These are phyloP conservation scores for Probaryconus sp. DNA, from an alignment of 1,140 invertebrate genomes.

Conservation along the genomic window DNA sequence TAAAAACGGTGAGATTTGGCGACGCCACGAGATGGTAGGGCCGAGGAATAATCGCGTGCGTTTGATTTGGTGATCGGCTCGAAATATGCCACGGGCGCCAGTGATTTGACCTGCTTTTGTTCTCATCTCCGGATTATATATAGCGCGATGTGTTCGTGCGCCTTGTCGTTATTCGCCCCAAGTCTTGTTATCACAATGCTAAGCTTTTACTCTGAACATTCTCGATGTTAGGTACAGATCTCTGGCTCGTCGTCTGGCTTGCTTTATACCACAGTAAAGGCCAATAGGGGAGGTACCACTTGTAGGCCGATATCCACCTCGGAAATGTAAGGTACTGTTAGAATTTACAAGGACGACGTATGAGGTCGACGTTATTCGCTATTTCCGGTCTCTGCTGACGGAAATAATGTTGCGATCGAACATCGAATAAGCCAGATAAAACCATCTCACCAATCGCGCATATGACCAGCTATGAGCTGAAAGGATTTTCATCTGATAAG, in stretches of 20 bases:
- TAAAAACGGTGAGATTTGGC: too few species aligned
- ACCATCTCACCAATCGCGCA: too few species aligned
- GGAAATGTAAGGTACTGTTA: too few species aligned
- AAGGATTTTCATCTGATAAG: too few species aligned
- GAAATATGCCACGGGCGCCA: background rate
- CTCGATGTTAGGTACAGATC: background rate
- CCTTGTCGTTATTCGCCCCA: conserved; percentile 9
- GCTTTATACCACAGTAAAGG: too few species aligned
- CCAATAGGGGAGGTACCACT: background rate
- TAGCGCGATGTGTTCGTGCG: conserved; percentile 2
- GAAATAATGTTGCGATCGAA: too few species aligned
- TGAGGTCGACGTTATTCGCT: too few species aligned
- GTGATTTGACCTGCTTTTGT: conserved; percentile 20
- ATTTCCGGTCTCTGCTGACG: too few species aligned
- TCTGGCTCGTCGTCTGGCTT: too few species aligned
- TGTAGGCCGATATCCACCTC: background rate
- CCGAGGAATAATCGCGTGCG: conserved; percentile 1
- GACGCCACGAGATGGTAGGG: conserved; percentile 7
- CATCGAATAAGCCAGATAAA: too few species aligned
- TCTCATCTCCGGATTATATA: conserved; percentile 20
- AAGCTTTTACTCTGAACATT: background rate
- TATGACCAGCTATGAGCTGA: too few species aligned
- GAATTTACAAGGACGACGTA: too few species aligned
- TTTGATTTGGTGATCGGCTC: conserved; percentile 3
- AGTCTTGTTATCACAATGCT: conserved; percentile 11